Percentiles rank a stretch among this genome's conserved stretches.
These are phyloP conservation scores for Halcyon smyrnensis DNA, from an alignment of 2,797 vertebrate species.

Conservation along the genomic window DNA sequence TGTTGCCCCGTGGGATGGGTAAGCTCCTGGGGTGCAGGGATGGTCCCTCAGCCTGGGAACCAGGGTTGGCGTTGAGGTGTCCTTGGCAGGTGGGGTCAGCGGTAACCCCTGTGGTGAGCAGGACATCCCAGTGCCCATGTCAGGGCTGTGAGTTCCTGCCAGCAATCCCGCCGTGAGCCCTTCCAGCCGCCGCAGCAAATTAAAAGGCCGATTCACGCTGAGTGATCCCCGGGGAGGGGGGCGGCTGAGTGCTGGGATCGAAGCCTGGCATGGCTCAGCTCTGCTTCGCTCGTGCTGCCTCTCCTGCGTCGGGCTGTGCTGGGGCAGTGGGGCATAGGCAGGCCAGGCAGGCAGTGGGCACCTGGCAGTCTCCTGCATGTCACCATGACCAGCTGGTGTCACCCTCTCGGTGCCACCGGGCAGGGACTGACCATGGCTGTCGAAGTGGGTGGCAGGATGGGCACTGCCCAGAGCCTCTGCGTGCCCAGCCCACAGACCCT, in stretches of 20 bases:
- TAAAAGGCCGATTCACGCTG: conserved; percentile 82
- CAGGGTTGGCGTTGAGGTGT: neutral
- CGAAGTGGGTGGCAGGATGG: no score
- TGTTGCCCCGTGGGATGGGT: neutral
- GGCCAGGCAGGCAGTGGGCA: neutral
- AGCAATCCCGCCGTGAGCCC: conserved; percentile 62
- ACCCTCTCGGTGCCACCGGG: neutral
- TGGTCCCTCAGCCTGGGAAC: neutral
- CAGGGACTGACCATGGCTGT: neutral
- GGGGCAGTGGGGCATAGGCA: neutral
- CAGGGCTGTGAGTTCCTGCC: conserved; percentile 66
- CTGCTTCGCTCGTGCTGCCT: neutral
- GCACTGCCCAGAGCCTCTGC: neutral
- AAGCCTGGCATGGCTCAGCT: conserved; percentile 41
- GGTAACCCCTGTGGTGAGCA: neutral
- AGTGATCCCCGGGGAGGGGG: conserved; percentile 77
- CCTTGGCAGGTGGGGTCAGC: neutral
- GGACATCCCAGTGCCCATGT: conserved; percentile 20
- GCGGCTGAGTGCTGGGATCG: conserved; percentile 31
- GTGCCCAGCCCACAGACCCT: neutral
- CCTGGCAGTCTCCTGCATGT: neutral
- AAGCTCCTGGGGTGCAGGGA: neutral
- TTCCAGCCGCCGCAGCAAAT: conserved; percentile 80
- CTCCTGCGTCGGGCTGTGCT: neutral
- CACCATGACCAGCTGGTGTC: neutral